phyloP scores from a whole-genome alignment of 1,140 invertebrate genomes.

The Brachionus rubens region DNA sequence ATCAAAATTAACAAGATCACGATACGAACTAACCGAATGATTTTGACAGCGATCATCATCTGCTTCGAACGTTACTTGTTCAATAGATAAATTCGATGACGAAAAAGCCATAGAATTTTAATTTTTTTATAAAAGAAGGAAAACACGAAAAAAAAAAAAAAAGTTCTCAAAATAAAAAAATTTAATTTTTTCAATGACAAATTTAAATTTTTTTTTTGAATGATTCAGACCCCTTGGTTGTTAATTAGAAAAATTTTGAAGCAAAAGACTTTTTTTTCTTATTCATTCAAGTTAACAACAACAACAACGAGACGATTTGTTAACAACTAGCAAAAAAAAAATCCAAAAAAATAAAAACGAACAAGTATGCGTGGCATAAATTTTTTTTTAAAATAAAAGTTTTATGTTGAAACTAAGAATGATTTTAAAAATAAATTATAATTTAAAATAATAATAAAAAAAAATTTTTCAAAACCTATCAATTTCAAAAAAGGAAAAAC shows the following conservation, averaged over 20 bases:
- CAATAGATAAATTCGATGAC: slow-evolving; percentile 8
- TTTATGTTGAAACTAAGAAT: not conserved
- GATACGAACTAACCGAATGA: not conserved
- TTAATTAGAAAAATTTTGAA: slow-evolving; percentile 10
- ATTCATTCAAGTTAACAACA: no score
- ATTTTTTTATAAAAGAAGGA: no score
- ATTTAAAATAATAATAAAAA: not conserved
- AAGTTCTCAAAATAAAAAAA: no score
- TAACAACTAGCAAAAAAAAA: not conserved
- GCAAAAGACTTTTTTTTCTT: no score
- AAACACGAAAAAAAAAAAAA: no score
- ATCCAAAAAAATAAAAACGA: not conserved
- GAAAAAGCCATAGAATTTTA: slow-evolving; percentile 15
- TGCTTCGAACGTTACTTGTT: slow-evolving; percentile 40
- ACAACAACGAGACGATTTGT: no score
- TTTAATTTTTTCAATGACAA: not conserved
- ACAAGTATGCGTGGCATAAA: slow-evolving; percentile 12
- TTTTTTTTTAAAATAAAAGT: not conserved
- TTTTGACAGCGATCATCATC: slow-evolving; percentile 17
- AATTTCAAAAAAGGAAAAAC: no score
- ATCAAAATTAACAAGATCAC: slow-evolving; percentile 25
- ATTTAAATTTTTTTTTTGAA: not conserved
- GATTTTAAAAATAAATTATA: not conserved
- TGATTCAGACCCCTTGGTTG: not conserved
- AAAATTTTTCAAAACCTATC: no score